These are phyloP conservation scores for Nipponia nippon DNA, from an alignment of 2,113 vertebrate species.

Conservation along the genomic window DNA sequence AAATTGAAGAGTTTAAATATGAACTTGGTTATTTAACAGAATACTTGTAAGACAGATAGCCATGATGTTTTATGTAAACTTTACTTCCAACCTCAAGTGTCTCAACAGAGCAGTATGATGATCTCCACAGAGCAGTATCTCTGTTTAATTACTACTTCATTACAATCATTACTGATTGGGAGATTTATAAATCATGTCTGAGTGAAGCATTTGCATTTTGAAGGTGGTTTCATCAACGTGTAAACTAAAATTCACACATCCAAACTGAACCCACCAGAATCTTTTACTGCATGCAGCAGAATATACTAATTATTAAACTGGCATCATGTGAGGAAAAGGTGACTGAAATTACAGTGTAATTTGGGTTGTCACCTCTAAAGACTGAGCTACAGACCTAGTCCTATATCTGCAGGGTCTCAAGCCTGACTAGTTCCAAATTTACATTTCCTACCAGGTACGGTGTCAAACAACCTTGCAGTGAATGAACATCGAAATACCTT, in stretches of 20 bases:
- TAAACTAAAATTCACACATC: not conserved
- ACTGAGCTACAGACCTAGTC: not conserved
- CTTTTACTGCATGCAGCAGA: not conserved
- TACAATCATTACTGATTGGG: not conserved
- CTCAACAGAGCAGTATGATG: not conserved
- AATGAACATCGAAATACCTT: not conserved
- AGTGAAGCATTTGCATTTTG: constrained; percentile 14
- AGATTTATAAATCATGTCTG: constrained; percentile 28
- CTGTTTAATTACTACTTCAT: constrained; percentile 20
- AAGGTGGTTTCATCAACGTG: not conserved
- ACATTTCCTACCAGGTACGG: not conserved
- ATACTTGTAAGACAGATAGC: not conserved
- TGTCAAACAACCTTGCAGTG: not conserved
- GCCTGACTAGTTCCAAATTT: not conserved
- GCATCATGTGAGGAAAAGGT: not conserved
- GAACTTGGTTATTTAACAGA: not conserved
- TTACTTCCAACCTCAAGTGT: not conserved
- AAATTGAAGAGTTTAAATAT: not conserved
- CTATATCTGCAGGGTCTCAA: not conserved
- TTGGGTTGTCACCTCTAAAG: not conserved
- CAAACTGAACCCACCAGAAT: not conserved
- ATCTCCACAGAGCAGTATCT: not conserved
- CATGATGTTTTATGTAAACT: not conserved
- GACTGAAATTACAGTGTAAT: not conserved
- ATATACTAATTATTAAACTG: not conserved